phyloP scores from a whole-genome alignment of 2,888 invertebrate genomes.

The Calameuta idolon region DNA sequence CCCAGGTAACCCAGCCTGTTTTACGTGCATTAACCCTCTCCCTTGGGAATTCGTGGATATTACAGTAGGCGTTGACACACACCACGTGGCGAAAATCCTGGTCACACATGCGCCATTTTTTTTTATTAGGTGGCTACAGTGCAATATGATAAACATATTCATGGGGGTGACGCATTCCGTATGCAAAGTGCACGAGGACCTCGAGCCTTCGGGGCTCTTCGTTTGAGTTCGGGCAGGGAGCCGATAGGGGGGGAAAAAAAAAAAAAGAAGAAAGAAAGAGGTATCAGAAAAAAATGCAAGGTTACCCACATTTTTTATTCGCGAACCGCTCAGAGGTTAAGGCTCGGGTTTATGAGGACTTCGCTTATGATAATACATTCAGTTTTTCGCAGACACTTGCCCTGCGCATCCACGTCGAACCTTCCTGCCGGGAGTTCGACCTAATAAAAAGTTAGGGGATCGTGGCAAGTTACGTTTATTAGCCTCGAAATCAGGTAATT shows the following conservation, averaged over 20 bases:
- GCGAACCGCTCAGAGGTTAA: slow-evolving; percentile 18
- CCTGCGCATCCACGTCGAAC: slow-evolving; percentile 16
- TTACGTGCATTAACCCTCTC: neutral
- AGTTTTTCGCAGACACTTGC: slow-evolving; percentile 22
- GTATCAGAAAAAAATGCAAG: slow-evolving; percentile 57
- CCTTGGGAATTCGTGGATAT: neutral
- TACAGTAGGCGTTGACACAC: slow-evolving; percentile 9
- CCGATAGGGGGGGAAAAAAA: slow-evolving; percentile 34
- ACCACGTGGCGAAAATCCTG: slow-evolving; percentile 35
- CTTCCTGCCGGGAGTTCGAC: slow-evolving; percentile 5
- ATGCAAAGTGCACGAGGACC: slow-evolving; percentile 52
- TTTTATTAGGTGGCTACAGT: slow-evolving; percentile 42
- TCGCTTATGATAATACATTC: slow-evolving; percentile 29
- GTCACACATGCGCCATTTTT: slow-evolving; percentile 39
- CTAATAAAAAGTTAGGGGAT: slow-evolving; percentile 38
- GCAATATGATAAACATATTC: slow-evolving; percentile 51
- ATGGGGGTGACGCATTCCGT: slow-evolving; percentile 47
- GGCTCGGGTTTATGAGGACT: slow-evolving; percentile 31
- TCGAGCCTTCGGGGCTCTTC: neutral
- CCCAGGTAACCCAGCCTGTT: neutral
- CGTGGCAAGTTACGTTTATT: slow-evolving; percentile 32
- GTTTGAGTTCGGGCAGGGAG: slow-evolving; percentile 25
- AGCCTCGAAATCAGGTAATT: slow-evolving; percentile 31
- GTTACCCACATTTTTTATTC: slow-evolving; percentile 56
- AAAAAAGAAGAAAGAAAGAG: slow-evolving; percentile 37